These are phyloP conservation scores for Steatocranus sp. DNA, from an alignment of 2,797 vertebrate genomes.

Conservation along the genomic window DNA sequence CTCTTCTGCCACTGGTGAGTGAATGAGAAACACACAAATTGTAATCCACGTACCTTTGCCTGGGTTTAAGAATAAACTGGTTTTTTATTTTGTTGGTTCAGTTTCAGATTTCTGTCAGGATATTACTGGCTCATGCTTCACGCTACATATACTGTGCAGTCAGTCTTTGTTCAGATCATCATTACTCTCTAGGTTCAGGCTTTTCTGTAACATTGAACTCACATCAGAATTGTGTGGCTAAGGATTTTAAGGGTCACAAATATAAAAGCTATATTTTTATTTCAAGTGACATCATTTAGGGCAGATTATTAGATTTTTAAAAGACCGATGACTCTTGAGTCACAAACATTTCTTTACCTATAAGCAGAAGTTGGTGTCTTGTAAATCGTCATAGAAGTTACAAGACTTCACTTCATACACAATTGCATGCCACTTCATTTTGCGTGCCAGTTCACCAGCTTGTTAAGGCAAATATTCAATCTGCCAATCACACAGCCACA, in stretches of 20 bases:
- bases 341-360: background rate
- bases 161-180: background rate
- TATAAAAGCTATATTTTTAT: background rate
- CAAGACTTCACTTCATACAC: background rate
- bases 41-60: background rate
- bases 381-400: background rate
- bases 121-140: background rate
- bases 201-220: background rate
- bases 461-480: background rate
- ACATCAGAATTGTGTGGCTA: background rate
- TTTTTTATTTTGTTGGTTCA: background rate
- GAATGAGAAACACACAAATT: background rate
- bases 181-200: background rate
- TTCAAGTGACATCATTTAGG: background rate
- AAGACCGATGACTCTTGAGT: background rate
- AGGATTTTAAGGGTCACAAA: background rate
- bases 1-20: background rate
- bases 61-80: background rate
- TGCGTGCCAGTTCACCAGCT: background rate
- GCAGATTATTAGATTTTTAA: accelerated
- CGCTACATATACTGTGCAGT: background rate
- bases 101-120: background rate
- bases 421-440: background rate
- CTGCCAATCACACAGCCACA: background rate
- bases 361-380: background rate